Evolutionary conservation across 1,140 invertebrate species (phyloP).

Genomic region (Latrodectus geometricus): DNA sequence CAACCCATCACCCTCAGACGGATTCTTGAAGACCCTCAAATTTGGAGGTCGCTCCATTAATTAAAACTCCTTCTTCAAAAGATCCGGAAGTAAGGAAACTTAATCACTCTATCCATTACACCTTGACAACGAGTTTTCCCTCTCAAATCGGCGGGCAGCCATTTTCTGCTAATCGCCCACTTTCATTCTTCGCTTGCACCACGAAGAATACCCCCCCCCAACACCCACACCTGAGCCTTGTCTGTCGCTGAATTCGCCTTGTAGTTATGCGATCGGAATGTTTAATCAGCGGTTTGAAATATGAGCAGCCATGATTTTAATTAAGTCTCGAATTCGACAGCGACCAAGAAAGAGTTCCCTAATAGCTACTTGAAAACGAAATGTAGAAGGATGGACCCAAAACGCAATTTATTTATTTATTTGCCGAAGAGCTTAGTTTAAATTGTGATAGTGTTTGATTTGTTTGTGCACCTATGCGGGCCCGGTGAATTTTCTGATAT

Average conservation of each 20-base stretch:
- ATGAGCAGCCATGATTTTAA: slow-evolving; percentile 37
- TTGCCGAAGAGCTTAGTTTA: slow-evolving; percentile 2
- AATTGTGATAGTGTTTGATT: slow-evolving; percentile 14
- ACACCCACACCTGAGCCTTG: not conserved
- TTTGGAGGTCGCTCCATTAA: not conserved
- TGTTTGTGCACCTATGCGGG: not conserved
- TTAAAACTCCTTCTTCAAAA: not conserved
- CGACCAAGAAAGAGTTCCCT: not conserved
- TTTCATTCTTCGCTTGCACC: slow-evolving; percentile 7
- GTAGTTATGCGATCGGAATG: slow-evolving; percentile 11
- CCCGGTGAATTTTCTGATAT: too few relatives aligned
- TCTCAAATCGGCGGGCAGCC: slow-evolving; percentile 12
- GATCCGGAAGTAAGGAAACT: not conserved
- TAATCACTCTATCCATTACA: slow-evolving; percentile 30
- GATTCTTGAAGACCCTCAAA: too few relatives aligned
- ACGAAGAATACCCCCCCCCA: not conserved
- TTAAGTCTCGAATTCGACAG: slow-evolving; percentile 28
- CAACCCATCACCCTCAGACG: too few relatives aligned
- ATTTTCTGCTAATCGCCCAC: slow-evolving; percentile 22
- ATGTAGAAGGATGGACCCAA: not conserved
- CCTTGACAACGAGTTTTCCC: slow-evolving; percentile 9
- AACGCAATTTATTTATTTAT: slow-evolving; percentile 30
- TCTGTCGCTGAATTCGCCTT: not conserved
- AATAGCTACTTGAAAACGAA: slow-evolving; percentile 21
- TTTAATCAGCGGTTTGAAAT: slow-evolving; percentile 42